Conservation (phyloP, 2,888 invertebrate genomes). For the Argyra leucocephala region DNA sequence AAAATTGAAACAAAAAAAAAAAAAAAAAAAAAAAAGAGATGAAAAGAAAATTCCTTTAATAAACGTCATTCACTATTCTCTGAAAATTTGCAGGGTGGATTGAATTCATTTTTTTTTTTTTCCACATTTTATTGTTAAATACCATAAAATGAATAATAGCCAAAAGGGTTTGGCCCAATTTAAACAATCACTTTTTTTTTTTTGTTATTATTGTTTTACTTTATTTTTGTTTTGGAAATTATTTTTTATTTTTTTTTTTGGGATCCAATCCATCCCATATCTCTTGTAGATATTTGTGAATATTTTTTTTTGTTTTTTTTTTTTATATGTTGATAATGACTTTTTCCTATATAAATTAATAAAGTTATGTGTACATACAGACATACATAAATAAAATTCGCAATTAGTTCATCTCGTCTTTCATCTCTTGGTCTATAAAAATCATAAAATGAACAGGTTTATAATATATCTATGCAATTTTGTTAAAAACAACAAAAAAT, state of each 20-base stretch:
- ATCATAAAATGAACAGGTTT: too few relatives aligned
- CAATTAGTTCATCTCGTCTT: too few relatives aligned
- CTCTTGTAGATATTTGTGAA: not conserved
- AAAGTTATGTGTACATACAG: too few relatives aligned
- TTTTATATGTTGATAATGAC: not conserved
- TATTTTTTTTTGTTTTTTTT: not conserved
- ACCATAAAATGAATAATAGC: slow-evolving; percentile 3
- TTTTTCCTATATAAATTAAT: not conserved
- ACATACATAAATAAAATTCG: too few relatives aligned
- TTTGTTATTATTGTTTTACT: not conserved
- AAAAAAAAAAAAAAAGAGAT: too few relatives aligned
- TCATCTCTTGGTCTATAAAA: too few relatives aligned
- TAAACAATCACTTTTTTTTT: not conserved
- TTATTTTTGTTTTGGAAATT: not conserved
- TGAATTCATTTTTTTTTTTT: not conserved
- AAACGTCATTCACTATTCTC: not conserved
- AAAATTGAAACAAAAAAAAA: too few relatives aligned
- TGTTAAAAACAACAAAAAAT: too few relatives aligned
- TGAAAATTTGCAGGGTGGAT: not conserved
- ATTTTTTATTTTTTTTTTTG: not conserved
- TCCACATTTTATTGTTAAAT: not conserved
- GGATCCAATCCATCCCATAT: not conserved
- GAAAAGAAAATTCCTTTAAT: not conserved
- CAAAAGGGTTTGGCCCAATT: slow-evolving; percentile 6
- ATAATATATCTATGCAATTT: too few relatives aligned